Base-by-base conservation (phyloP, 2,888 invertebrate genomes). In the Atherix ibis region DNA sequence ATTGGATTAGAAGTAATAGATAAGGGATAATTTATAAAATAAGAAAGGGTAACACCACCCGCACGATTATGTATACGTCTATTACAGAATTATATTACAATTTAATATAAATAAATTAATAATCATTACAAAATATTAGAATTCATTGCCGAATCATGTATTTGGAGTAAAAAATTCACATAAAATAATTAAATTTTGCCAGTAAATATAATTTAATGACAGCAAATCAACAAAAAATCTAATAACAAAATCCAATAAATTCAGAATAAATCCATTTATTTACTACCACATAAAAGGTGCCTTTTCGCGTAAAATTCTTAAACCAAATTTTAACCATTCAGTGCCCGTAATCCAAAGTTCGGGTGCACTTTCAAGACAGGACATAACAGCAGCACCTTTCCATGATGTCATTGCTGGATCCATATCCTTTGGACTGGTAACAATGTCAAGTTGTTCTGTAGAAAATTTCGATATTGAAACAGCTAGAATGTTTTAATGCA, bases 341-440 rank as follows among this genome's bases (percentile, higher is more conserved):
- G 65, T 64, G 38, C 76, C 73, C 35, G 73, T 71, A 27, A 94
- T 88, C 92, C 94, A 94, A 6, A 94, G 58, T 53, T 94, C 94
- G 41, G 85, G 81, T 0, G 89, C 85, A 1, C 91, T 87, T 54
- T 94, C 94, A 38, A 94, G 60, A 47, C 89, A 88, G 0, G 89
- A 85, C 71, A 94, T 75, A 8, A 94, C 83, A 0, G 89, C 81
- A 1, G 91, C 92, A 1, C 94, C 94, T 56, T 92, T 92, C 94
- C 94, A 94, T 0, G 82, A 73, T 9, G 85, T 83, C 65, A 84
- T 78, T 2, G 82, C 76, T 0, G 89, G 81, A 57, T 92, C 91
- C 68, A 89, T 82, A 48, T 92, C 92, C 57, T 91, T 87, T 0
- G 87, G 85, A 41, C 81, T 76, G 0, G 83, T 85, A 28, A 91